Conservation (phyloP, 1,140 invertebrate genomes). For the Drosophila leontia region DNA sequence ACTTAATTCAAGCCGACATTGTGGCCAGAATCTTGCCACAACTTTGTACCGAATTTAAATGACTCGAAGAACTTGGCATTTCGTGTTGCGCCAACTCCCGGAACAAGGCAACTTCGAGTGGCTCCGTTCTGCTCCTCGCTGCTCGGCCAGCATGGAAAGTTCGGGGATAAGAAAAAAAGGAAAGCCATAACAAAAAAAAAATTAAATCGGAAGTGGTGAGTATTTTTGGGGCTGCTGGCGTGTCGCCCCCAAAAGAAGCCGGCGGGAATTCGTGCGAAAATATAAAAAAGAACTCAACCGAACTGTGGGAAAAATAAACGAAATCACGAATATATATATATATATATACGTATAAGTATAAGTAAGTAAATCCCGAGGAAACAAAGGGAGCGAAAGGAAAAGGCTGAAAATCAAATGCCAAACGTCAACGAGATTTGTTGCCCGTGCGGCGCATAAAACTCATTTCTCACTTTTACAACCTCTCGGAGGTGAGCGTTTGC, state of each 20-base stretch:
- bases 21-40: conserved; percentile 20
- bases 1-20: conserved; percentile 36
- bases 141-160: conserved; percentile 14
- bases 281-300: conserved; percentile 29
- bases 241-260: conserved; percentile 30
- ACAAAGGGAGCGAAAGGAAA: conserved; percentile 35
- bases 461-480: conserved; percentile 51
- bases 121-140: conserved; percentile 1
- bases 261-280: conserved; percentile 50
- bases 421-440: conserved; percentile 54
- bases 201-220: conserved; percentile 52
- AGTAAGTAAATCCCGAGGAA: conserved; percentile 38
- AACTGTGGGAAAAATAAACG: conserved; percentile 43
- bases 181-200: conserved; percentile 39
- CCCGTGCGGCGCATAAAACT: conserved; percentile 45
- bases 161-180: conserved; percentile 8
- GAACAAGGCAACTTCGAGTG: conserved; percentile 21
- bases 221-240: conserved; percentile 40
- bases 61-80: conserved; percentile 35
- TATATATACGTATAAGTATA: conserved; percentile 1
- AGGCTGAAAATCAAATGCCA: conserved; percentile 48
- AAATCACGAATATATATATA: conserved; percentile 36
- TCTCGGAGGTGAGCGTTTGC: conserved; percentile 18
- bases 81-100: conserved; percentile 32
- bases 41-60: conserved; percentile 48